A percentile compares a stretch with the other conserved stretches of the same genome.
These are phyloP conservation scores for Agriopis leucophaearia DNA, from an alignment of 2,888 invertebrate species.

Conservation along the genomic window DNA sequence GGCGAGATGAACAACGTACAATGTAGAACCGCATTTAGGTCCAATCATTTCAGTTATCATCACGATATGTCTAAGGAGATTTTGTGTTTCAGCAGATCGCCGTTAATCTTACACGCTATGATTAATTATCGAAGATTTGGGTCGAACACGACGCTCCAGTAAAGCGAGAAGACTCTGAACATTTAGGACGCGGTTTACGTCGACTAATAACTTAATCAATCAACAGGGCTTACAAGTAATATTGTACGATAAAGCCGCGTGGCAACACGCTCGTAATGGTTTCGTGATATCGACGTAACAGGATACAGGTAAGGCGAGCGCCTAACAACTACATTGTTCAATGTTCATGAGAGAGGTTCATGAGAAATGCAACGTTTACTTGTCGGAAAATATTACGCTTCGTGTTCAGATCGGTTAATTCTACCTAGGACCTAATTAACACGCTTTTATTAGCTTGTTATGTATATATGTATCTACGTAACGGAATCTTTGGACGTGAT, in stretches of 20 bases:
- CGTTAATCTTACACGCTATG: constrained; percentile 57
- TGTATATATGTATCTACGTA: too few species aligned
- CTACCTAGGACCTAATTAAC: too few species aligned
- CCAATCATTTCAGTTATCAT: neutral
- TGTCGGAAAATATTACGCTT: neutral
- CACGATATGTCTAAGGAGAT: neutral
- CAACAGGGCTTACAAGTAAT: constrained; percentile 32
- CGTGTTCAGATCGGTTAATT: too few species aligned
- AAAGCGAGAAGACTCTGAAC: constrained; percentile 55
- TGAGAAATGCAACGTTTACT: neutral
- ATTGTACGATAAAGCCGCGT: constrained; percentile 1
- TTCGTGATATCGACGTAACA: constrained; percentile 3
- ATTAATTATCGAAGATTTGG: constrained; percentile 75
- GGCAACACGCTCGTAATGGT: constrained; percentile 8
- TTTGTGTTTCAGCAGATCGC: neutral
- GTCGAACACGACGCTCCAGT: constrained; percentile 66
- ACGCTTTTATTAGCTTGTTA: too few species aligned
- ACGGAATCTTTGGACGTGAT: too few species aligned
- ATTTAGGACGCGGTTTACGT: constrained; percentile 53
- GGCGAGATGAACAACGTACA: neutral
- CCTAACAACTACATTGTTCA: constrained; percentile 1
- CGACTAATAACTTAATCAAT: constrained; percentile 52
- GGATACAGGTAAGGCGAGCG: constrained; percentile 2
- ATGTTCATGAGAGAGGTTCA: neutral
- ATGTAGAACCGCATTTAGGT: too few species aligned